phyloP scores from a whole-genome alignment of 1,140 invertebrate genomes.

The Chlorops oryzae region DNA sequence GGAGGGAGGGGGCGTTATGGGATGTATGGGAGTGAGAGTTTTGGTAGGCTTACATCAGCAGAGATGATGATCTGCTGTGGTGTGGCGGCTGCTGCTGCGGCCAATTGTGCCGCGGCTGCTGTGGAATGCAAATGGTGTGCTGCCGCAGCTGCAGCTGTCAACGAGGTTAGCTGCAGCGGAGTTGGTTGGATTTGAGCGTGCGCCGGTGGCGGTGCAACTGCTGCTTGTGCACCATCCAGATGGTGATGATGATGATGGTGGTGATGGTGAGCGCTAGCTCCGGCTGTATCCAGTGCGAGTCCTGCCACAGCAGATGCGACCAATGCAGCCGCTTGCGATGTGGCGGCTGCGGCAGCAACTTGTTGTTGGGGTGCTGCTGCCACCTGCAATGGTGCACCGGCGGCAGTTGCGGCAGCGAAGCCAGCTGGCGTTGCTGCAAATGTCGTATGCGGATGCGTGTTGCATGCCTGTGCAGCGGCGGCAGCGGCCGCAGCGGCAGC shows the following conservation, averaged over 20 bases:
- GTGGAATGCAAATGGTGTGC: constrained; percentile 48
- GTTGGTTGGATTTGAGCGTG: constrained; percentile 43
- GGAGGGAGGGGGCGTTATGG: too few species aligned
- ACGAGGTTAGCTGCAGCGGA: constrained; percentile 48
- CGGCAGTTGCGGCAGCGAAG: constrained; percentile 22
- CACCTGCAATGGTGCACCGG: constrained; percentile 33
- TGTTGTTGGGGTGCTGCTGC: constrained; percentile 24
- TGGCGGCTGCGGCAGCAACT: constrained; percentile 30
- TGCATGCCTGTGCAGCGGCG: constrained; percentile 21
- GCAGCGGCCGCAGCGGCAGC: constrained; percentile 28
- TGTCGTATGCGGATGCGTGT: constrained; percentile 15
- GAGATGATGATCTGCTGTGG: constrained; percentile 53
- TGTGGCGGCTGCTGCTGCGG: constrained; percentile 43
- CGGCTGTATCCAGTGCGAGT: constrained; percentile 30
- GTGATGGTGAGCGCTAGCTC: constrained; percentile 33
- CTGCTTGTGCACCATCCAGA: constrained; percentile 20
- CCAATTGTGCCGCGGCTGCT: constrained; percentile 47
- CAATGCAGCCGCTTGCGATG: constrained; percentile 26
- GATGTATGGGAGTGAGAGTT: too few species aligned
- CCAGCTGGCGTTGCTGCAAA: constrained; percentile 6
- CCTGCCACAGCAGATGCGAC: constrained; percentile 37
- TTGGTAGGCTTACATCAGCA: constrained; percentile 43
- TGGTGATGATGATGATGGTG: constrained; percentile 30
- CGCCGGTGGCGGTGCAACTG: constrained; percentile 35
- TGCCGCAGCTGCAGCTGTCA: constrained; percentile 46